These are phyloP conservation scores for Muschampia plurimacula DNA, from an alignment of 2,888 invertebrate species.

Conservation along the genomic window DNA sequence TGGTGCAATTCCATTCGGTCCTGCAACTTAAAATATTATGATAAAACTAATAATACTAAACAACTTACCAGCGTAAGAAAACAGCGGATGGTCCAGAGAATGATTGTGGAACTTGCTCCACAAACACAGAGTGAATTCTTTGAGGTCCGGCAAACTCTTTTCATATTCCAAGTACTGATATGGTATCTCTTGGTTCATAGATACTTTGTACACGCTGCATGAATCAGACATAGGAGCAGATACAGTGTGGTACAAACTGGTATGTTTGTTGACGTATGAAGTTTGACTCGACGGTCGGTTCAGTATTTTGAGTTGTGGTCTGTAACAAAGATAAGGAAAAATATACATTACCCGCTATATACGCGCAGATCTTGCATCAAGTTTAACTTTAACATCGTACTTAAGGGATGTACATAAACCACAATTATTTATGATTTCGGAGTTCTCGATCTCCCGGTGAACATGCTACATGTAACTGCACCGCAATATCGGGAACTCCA, in stretches of 20 bases:
- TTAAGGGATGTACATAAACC: no score
- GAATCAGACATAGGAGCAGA: constrained; percentile 72
- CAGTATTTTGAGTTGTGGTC: constrained; percentile 67
- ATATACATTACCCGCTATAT: background rate
- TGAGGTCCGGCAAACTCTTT: constrained; percentile 89
- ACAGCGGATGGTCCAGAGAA: constrained; percentile 92
- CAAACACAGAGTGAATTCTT: constrained; percentile 93
- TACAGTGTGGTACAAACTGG: constrained; percentile 49
- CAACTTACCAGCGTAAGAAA: constrained; percentile 92
- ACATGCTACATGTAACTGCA: no score
- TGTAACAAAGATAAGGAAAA: constrained; percentile 48
- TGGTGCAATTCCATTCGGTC: no score
- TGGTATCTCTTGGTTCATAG: constrained; percentile 88
- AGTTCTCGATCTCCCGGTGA: no score
- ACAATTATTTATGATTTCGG: no score
- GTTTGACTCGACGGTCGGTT: constrained; percentile 59
- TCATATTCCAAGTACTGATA: constrained; percentile 92
- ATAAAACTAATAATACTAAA: background rate
- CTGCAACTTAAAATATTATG: no score
- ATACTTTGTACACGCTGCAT: constrained; percentile 89
- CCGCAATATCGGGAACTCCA: no score
- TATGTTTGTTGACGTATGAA: constrained; percentile 59
- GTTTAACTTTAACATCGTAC: no score
- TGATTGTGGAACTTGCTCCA: constrained; percentile 95
- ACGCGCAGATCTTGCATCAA: no score